phyloP scores from a whole-genome alignment of 2,888 invertebrate species.

The Micoletzkya japonica region DNA sequence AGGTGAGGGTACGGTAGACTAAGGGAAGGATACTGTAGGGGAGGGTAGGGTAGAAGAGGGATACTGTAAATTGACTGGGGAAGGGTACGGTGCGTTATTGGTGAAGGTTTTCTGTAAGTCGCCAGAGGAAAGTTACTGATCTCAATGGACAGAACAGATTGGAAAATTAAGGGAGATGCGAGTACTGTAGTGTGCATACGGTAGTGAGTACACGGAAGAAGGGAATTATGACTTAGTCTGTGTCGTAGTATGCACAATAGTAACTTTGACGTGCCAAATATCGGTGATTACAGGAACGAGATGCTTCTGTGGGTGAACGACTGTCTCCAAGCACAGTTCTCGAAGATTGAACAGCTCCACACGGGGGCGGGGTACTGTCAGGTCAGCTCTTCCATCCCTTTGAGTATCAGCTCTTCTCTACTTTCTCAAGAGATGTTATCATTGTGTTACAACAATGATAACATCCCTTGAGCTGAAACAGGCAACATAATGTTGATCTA shows the following conservation, averaged over 20 bases:
- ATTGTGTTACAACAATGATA: no score
- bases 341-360: slow-evolving; percentile 96
- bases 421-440: no score
- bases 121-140: no score
- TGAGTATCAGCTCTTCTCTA: no score
- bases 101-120: no score
- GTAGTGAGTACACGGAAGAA: slow-evolving; percentile 6
- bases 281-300: slow-evolving; percentile 80
- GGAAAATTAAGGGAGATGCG: no score
- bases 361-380: slow-evolving; percentile 94
- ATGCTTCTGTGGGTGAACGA: slow-evolving; percentile 99
- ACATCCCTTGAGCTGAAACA: no score
- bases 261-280: neutral
- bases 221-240: neutral
- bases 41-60: neutral
- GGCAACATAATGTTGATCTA: no score
- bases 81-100: no score
- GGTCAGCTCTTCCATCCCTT: no score
- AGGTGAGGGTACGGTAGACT: slow-evolving; percentile 10
- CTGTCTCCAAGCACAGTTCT: slow-evolving; percentile 83
- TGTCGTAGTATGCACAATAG: neutral
- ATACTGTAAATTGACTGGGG: neutral
- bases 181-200: neutral
- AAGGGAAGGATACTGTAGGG: neutral
- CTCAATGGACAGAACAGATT: no score